A percentile compares a stretch with the other conserved stretches of the same genome.
Conservation (phyloP, 2,113 vertebrate species). For the Oreochromis niloticus region DNA sequence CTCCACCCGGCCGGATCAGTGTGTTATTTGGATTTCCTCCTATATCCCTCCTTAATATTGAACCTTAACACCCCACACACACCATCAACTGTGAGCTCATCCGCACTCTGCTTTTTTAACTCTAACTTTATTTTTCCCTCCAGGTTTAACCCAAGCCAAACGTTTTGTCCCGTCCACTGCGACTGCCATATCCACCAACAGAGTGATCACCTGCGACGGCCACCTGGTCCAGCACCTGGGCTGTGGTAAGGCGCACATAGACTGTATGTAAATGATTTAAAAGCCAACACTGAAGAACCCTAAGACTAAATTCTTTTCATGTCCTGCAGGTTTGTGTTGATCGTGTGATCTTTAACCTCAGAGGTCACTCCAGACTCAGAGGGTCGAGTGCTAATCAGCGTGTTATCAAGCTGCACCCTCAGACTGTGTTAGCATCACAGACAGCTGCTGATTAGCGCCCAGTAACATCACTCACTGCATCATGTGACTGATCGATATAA, state of each 20-base stretch:
- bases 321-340: neutral
- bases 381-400: too few relatives aligned
- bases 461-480: too few relatives aligned
- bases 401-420: too few relatives aligned
- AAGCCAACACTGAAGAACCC: neutral
- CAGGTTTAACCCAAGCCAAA: neutral
- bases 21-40: too few relatives aligned
- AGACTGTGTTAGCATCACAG: too few relatives aligned
- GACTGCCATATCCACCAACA: neutral
- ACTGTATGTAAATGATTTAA: neutral
- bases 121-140: neutral
- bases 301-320: neutral
- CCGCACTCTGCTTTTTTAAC: neutral
- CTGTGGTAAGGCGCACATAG: neutral
- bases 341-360: neutral
- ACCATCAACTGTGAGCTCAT: neutral
- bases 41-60: too few relatives aligned
- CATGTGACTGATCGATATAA: too few relatives aligned
- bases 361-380: too few relatives aligned
- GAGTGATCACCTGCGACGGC: neutral
- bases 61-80: rapidly evolving
- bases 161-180: neutral
- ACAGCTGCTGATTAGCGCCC: too few relatives aligned
- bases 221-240: neutral
- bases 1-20: too few relatives aligned